phyloP scores from a whole-genome alignment of 2,888 invertebrate species.

The Eupeodes latifasciatus region DNA sequence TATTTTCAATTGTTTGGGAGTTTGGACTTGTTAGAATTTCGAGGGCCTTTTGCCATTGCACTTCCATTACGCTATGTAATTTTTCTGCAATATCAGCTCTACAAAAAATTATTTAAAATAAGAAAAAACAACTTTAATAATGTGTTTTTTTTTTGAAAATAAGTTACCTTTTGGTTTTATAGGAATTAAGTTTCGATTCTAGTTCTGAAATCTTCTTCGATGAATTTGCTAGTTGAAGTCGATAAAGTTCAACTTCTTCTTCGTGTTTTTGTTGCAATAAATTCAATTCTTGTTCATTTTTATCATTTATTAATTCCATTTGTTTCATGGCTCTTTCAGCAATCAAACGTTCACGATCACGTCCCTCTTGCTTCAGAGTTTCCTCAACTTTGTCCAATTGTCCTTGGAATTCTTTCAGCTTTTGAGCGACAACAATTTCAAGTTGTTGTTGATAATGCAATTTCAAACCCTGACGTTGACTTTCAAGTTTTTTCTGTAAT shows the following conservation, averaged over 20 bases:
- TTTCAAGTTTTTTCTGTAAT: conserved; percentile 86
- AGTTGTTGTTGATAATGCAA: conserved; percentile 92
- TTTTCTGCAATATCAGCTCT: conserved; percentile 90
- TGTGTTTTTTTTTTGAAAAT: background rate
- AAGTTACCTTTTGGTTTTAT: conserved; percentile 81
- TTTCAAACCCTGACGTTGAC: conserved; percentile 88
- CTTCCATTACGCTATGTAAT: conserved; percentile 91
- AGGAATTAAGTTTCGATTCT: conserved; percentile 85
- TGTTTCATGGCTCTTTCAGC: conserved; percentile 90
- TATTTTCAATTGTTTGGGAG: conserved; percentile 77
- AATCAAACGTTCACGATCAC: conserved; percentile 87
- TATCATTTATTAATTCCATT: conserved; percentile 89
- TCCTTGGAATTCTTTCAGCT: conserved; percentile 90
- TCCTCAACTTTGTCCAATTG: conserved; percentile 90
- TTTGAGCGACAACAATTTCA: conserved; percentile 90
- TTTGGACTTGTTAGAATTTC: conserved; percentile 87
- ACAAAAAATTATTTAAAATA: conserved; percentile 75
- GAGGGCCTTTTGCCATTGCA: conserved; percentile 91
- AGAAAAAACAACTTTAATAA: background rate
- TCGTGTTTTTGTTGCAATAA: conserved; percentile 91
- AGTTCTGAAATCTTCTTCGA: conserved; percentile 88
- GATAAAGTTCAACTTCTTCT: conserved; percentile 90
- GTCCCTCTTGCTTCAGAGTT: conserved; percentile 87
- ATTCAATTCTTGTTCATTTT: conserved; percentile 90
- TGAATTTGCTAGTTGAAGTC: conserved; percentile 89